Percentiles rank a stretch among this genome's conserved stretches.
Evolutionary conservation across 1,140 invertebrate species (phyloP).

Genomic region (Metopolophium dirhodum): DNA sequence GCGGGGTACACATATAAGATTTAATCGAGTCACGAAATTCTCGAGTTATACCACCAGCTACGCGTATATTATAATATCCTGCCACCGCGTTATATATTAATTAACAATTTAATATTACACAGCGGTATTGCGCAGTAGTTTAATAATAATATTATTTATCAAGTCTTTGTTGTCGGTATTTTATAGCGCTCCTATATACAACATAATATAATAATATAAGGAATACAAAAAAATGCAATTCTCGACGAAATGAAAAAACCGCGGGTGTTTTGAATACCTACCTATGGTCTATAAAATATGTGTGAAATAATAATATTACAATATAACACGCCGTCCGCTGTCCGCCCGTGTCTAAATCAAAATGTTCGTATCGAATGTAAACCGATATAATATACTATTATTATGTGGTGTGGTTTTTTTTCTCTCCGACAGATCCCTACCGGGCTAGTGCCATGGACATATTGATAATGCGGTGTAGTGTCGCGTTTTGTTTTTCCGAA

Average conservation of each 20-base stretch:
- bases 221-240: slow-evolving; percentile 13
- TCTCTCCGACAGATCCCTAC: no score
- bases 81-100: not conserved
- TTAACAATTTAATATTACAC: slow-evolving; percentile 4
- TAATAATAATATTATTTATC: not conserved
- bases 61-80: not conserved
- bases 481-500: no score
- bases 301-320: no score
- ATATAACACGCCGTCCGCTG: no score
- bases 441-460: no score
- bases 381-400: no score
- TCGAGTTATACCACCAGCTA: not conserved
- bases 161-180: not conserved
- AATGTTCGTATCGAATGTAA: not conserved
- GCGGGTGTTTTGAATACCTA: not conserved
- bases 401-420: no score
- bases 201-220: not conserved
- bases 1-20: not conserved
- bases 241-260: not conserved
- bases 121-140: not conserved
- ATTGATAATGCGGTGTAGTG: no score
- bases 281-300: no score
- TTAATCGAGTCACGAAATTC: not conserved
- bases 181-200: not conserved
- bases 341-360: not conserved